Evolutionary conservation across 37 sponge, comb jelly and placozoan species (phyloP), one percentile per base, ranked within the genome.

Genomic region (Diacarnus erythraeanus): DNA sequence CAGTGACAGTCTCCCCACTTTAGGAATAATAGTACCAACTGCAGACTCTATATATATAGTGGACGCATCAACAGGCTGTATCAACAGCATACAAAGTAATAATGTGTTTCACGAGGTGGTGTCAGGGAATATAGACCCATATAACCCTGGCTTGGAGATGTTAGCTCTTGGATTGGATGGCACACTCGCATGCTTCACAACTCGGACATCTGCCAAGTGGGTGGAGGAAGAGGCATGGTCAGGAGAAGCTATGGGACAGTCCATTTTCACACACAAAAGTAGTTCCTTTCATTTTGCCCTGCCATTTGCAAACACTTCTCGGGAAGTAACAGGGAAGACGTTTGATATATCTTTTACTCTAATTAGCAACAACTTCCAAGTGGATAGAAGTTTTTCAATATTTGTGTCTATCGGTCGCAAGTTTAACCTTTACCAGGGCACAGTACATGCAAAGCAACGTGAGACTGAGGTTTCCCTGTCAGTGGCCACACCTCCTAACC

Each of bases 81-180:
- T 80, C 0, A 43, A 74, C 44, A 17, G 38, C 33, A 21, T 70
- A 15, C 47, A 15, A 25, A 8, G 22, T 3, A 69, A 87, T 51
- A 34, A 58, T 15, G 38, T 80, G 43, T n/a, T 79, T 27, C 43
- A 61, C 35, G 58, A 57, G 27, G 23, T 88, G 2, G 66, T 69
- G 23, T 38, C 67, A 21, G 89, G 77, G 23, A 78, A 88, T 35
- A 77, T 88, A 12, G 89, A 83, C 68, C 89, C 89, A 2, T 77
- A 43, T n/a, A 73, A 74, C 35, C 73, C 78, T 0, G 89, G 89
- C 0, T 65, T 88, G 37, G 89, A 88, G 77, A 39, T 88, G 30
- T 37, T 88, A 10, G 74, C 67, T 22, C 38, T 74, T 1, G 44
- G 79, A 23, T 38, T 88, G 0, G 71, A 76, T 43, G 89, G 89